Percentiles rank a stretch among this genome's conserved stretches.
Evolutionary conservation across 2,888 invertebrate species (phyloP).

Genomic region (Noctua janthina): DNA sequence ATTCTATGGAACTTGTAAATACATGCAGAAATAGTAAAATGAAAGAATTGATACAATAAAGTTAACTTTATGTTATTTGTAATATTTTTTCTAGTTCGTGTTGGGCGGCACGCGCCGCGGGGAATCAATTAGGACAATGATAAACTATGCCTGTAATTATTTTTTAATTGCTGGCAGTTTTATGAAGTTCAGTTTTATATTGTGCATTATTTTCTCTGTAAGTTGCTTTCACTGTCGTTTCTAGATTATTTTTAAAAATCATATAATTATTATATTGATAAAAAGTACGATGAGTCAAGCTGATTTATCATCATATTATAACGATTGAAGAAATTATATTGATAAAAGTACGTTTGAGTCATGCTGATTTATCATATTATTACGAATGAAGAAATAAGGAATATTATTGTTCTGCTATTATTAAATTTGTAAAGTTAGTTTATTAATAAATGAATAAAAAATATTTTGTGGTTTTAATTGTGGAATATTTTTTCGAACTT

Average conservation of each 20-base stretch:
- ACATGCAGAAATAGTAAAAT: slow-evolving; percentile 86
- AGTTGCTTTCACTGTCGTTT: slow-evolving; percentile 90
- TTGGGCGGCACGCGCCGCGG: slow-evolving; percentile 69
- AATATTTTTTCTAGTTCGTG: slow-evolving; percentile 84
- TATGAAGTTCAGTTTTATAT: slow-evolving; percentile 84
- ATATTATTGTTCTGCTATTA: slow-evolving; percentile 91
- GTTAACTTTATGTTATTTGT: slow-evolving; percentile 87
- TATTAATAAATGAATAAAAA: slow-evolving; percentile 91
- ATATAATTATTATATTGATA: slow-evolving; percentile 90
- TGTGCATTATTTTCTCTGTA: slow-evolving; percentile 89
- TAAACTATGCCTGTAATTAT: slow-evolving; percentile 76
- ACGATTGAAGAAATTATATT: slow-evolving; percentile 90
- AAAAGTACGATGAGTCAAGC: slow-evolving; percentile 88
- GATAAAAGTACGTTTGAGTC: slow-evolving; percentile 89
- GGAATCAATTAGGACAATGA: slow-evolving; percentile 74
- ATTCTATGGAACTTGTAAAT: slow-evolving; percentile 87
- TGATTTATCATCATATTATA: slow-evolving; percentile 85
- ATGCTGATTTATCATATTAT: slow-evolving; percentile 86
- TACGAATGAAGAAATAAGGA: slow-evolving; percentile 91
- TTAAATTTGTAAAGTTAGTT: slow-evolving; percentile 91
- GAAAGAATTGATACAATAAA: slow-evolving; percentile 89
- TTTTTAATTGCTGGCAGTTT: slow-evolving; percentile 83
- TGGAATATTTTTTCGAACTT: slow-evolving; percentile 16
- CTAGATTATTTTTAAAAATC: slow-evolving; percentile 89
- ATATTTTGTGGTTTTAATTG: slow-evolving; percentile 81